phyloP scores from a whole-genome alignment of 1,140 invertebrate species.

The Venturia canescens region DNA sequence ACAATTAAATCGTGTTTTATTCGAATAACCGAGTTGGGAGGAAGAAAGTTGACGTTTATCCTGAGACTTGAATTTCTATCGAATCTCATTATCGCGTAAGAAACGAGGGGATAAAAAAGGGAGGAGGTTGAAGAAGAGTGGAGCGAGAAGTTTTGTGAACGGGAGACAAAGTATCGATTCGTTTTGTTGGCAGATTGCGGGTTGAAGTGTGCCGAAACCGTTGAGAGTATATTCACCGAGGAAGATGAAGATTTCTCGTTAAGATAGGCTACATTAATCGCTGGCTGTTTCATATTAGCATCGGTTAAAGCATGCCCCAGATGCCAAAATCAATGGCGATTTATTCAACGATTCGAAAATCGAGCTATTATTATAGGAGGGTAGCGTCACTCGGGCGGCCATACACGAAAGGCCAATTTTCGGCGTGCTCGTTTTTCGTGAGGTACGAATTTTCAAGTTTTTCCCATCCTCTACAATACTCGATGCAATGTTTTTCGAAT shows the following conservation, averaged over 20 bases:
- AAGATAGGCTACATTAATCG: background rate
- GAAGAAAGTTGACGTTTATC: background rate
- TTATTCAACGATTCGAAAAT: background rate
- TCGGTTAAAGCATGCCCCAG: background rate
- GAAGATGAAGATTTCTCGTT: constrained; percentile 4
- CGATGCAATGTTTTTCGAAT: too few species aligned
- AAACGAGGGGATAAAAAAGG: background rate
- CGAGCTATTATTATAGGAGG: too few species aligned
- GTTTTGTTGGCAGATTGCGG: background rate
- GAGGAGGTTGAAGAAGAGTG: background rate
- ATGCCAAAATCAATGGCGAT: background rate
- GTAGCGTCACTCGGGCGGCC: too few species aligned
- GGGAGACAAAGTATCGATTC: background rate
- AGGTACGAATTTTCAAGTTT: too few species aligned
- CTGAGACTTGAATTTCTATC: background rate
- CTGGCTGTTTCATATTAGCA: background rate
- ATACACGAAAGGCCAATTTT: too few species aligned
- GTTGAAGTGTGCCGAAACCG: background rate
- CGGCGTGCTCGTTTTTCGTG: too few species aligned
- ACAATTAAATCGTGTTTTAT: background rate
- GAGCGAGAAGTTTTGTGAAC: background rate
- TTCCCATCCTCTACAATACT: too few species aligned
- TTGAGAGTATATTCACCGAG: background rate
- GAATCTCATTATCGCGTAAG: background rate
- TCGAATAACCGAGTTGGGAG: background rate